These are phyloP conservation scores for Drosophila quasianomalipes DNA, from an alignment of 2,888 invertebrate species.

Conservation along the genomic window DNA sequence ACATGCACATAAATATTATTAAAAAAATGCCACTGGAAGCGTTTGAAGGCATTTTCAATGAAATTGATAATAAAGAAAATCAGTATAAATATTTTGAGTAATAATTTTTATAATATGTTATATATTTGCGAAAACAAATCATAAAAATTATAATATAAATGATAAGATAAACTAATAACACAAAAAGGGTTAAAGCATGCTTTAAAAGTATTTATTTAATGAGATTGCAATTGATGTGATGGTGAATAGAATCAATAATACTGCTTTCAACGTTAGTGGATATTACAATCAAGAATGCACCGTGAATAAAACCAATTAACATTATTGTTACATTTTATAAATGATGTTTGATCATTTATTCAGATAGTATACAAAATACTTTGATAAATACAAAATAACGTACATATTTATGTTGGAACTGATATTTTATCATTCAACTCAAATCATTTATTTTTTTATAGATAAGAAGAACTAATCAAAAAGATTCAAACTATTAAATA, in stretches of 20 bases:
- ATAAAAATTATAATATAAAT: constrained; percentile 5
- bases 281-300: not conserved
- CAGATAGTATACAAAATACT: not conserved
- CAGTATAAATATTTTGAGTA: constrained; percentile 16
- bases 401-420: not conserved
- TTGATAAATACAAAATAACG: not conserved
- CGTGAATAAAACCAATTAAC: not conserved
- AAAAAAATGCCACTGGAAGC: not conserved
- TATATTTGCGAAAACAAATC: not conserved
- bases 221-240: constrained; percentile 8
- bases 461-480: not conserved
- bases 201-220: constrained; percentile 16
- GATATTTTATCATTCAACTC: not conserved
- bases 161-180: constrained; percentile 4
- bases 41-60: constrained; percentile 17
- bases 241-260: not conserved
- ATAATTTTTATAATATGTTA: constrained; percentile 1
- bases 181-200: not conserved
- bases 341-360: not conserved
- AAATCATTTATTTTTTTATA: not conserved
- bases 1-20: constrained; percentile 1
- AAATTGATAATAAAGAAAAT: constrained; percentile 20
- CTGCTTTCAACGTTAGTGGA: not conserved
- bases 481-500: not conserved
- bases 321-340: not conserved